Conservation (phyloP, 2,797 vertebrate genomes). For the Hemitrygon akajei region DNA sequence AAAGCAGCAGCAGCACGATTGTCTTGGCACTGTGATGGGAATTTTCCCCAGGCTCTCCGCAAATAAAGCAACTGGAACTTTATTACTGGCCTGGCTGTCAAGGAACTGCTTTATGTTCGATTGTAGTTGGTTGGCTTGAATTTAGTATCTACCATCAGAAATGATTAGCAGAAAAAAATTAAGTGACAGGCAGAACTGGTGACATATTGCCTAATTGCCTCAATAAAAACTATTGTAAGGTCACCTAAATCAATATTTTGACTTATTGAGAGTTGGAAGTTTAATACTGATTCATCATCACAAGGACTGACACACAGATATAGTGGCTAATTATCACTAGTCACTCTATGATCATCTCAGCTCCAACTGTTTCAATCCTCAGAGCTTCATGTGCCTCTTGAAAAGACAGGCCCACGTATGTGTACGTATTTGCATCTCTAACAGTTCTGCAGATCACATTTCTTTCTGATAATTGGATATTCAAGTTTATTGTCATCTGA, state of each 20-base stretch:
- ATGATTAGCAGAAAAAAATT: neutral
- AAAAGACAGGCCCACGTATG: neutral
- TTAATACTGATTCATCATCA: slow-evolving; percentile 20
- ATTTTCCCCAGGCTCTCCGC: neutral
- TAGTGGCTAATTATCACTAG: neutral
- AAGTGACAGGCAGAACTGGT: slow-evolving; percentile 16
- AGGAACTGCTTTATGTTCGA: neutral
- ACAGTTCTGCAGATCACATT: too few relatives aligned
- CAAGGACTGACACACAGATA: neutral
- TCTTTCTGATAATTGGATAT: too few relatives aligned
- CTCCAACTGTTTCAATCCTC: neutral
- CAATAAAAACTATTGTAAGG: slow-evolving; percentile 14
- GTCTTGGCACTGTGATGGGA: neutral
- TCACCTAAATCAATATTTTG: slow-evolving; percentile 20
- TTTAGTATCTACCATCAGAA: too few relatives aligned
- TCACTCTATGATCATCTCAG: neutral
- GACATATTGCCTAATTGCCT: slow-evolving; percentile 2
- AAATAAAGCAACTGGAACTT: neutral
- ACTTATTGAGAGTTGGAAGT: neutral
- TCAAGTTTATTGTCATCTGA: too few relatives aligned
- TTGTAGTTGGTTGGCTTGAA: too few relatives aligned
- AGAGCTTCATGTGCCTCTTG: neutral
- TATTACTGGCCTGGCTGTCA: neutral
- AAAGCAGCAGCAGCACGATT: neutral
- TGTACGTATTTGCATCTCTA: neutral